phyloP scores from a whole-genome alignment of 2,113 vertebrate species.

The Thomomys bottae region DNA sequence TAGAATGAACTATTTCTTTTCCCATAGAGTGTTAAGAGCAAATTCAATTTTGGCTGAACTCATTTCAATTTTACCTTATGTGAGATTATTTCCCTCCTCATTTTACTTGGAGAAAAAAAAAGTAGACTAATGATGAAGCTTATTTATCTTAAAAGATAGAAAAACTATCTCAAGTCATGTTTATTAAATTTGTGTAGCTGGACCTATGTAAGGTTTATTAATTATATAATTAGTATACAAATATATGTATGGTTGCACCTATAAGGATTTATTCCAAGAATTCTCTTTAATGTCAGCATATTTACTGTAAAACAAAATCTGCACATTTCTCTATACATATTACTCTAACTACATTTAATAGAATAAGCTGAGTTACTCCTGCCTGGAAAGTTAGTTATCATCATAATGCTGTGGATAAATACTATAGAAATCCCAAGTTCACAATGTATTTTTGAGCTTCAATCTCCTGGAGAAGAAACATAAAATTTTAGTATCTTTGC shows the following conservation, averaged over 20 bases:
- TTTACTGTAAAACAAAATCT: background rate
- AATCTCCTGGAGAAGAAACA: background rate
- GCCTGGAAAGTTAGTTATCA: background rate
- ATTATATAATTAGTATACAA: background rate
- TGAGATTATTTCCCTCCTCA: background rate
- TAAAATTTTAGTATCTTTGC: background rate
- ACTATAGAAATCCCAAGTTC: background rate
- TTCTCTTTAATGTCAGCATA: background rate
- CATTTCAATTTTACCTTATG: background rate
- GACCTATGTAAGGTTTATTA: background rate
- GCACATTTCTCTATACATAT: background rate
- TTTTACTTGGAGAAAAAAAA: background rate
- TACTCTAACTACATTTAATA: background rate
- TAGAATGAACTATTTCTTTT: background rate
- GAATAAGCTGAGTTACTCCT: background rate
- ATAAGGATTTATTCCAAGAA: background rate
- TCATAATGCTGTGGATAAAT: background rate
- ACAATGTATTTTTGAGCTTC: background rate
- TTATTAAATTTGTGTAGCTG: background rate
- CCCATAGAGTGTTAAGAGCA: background rate
- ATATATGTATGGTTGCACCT: background rate
- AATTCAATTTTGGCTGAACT: background rate
- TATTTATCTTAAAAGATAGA: background rate
- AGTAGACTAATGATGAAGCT: background rate
- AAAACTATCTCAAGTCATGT: background rate